Conservation (phyloP, 2,888 invertebrate species). For the Phengaris arion region DNA sequence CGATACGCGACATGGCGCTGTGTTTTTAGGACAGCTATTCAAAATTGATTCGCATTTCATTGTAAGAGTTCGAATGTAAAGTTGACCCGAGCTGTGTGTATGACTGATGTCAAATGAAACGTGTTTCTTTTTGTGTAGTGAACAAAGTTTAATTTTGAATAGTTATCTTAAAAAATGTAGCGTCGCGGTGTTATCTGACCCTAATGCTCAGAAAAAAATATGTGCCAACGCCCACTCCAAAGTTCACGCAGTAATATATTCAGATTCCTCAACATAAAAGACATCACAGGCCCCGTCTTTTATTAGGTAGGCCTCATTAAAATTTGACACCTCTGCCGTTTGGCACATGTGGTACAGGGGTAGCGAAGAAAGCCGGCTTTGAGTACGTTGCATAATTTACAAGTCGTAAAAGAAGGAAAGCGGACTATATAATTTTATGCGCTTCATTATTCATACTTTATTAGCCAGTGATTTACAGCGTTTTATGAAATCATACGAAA, state of each 20-base stretch:
- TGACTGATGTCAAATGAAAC: too few species aligned
- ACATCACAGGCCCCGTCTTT: constrained; percentile 30
- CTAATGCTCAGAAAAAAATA: not conserved
- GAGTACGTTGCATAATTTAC: constrained; percentile 2
- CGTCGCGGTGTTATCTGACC: not conserved
- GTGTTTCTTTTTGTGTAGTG: too few species aligned
- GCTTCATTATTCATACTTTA: not conserved
- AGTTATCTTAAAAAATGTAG: too few species aligned
- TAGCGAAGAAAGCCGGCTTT: not conserved
- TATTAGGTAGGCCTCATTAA: constrained; percentile 46
- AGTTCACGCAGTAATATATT: not conserved
- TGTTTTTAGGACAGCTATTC: too few species aligned
- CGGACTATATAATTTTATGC: not conserved
- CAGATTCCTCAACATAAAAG: not conserved
- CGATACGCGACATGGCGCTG: too few species aligned
- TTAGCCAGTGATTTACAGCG: not conserved
- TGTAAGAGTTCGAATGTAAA: too few species aligned
- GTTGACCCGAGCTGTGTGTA: too few species aligned
- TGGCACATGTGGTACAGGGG: constrained; percentile 24
- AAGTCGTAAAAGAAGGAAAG: constrained; percentile 12
- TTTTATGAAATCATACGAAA: not conserved
- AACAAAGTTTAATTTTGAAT: too few species aligned
- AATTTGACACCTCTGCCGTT: constrained; percentile 49
- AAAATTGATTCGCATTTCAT: too few species aligned
- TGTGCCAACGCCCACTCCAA: not conserved